Percentiles rank a stretch among this genome's conserved stretches.
Evolutionary conservation across 53 echinoderm and acorn worm species (phyloP).

Genomic region (Hippasteria phrygiana): DNA sequence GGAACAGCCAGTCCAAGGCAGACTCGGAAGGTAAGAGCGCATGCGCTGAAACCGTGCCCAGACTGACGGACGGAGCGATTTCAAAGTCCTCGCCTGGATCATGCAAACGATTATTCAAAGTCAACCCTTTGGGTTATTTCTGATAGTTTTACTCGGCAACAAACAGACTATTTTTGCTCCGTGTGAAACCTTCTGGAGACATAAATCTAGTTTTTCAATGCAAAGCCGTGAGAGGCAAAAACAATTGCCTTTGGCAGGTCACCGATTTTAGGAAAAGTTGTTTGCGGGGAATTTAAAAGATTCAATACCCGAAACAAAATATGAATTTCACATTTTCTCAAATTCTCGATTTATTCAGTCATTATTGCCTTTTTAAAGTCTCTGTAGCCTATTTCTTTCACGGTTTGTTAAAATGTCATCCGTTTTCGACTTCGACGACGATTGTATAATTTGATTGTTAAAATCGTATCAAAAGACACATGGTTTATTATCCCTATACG

Average conservation of each 20-base stretch:
- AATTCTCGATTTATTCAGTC: too few species aligned
- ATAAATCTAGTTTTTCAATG: not conserved
- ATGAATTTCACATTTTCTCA: conserved; percentile 62
- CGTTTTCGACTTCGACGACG: too few species aligned
- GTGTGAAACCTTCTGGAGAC: not conserved
- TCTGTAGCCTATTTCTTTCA: too few species aligned
- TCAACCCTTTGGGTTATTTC: conserved; percentile 37
- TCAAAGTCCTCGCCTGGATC: not conserved
- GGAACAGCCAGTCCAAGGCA: conserved; percentile 22
- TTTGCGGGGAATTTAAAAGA: not conserved
- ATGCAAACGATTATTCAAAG: not conserved
- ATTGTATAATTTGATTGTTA: too few species aligned
- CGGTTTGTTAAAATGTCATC: too few species aligned
- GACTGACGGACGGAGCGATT: not conserved
- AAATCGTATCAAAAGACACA: too few species aligned
- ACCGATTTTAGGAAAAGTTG: not conserved
- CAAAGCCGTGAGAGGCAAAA: too few species aligned
- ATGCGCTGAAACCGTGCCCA: not conserved
- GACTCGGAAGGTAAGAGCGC: conserved; percentile 60
- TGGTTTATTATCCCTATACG: too few species aligned
- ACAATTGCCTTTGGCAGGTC: not conserved
- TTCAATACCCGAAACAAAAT: not conserved
- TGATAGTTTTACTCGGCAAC: not conserved
- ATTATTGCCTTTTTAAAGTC: too few species aligned
- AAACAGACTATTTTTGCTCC: too few species aligned